phyloP scores from a whole-genome alignment of 2,888 invertebrate genomes.

The Pachymerium ferrugineum region DNA sequence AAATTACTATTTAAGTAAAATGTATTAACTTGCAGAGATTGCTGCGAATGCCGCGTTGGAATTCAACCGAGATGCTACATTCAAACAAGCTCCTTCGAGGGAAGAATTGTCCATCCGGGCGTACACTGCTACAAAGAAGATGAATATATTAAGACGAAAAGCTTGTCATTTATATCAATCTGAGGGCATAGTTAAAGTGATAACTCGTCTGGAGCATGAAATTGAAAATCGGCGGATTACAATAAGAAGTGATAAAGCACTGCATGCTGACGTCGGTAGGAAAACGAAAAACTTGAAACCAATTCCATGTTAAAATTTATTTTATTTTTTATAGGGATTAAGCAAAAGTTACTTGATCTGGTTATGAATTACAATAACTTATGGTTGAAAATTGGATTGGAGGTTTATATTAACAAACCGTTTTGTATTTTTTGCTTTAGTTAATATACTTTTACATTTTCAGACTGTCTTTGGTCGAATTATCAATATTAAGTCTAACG shows the following conservation, averaged over 20 bases:
- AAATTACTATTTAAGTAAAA: not conserved
- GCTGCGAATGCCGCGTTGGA: not conserved
- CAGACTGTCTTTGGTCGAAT: constrained; percentile 67
- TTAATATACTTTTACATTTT: constrained; percentile 4
- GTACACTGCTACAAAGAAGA: constrained; percentile 45
- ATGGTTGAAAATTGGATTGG: constrained; percentile 82
- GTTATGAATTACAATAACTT: constrained; percentile 80
- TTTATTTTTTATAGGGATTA: constrained; percentile 53
- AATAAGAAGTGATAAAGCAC: constrained; percentile 69
- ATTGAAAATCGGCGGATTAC: constrained; percentile 68
- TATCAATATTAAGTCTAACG: constrained; percentile 68
- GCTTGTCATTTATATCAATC: constrained; percentile 60
- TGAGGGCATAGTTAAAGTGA: constrained; percentile 58
- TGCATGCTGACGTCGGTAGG: constrained; percentile 71
- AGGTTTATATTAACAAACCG: too few relatives aligned
- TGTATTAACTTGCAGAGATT: not conserved
- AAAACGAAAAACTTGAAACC: not conserved
- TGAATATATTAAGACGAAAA: constrained; percentile 46
- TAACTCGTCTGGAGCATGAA: constrained; percentile 62
- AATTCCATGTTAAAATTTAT: not conserved
- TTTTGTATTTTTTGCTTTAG: not conserved
- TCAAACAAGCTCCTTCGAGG: constrained; percentile 42
- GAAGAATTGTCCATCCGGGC: constrained; percentile 47
- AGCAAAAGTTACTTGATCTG: constrained; percentile 68
- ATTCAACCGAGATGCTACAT: not conserved